A percentile compares a stretch with the other conserved stretches of the same genome.
Evolutionary conservation across 2,113 vertebrate genomes (phyloP).

Genomic region (Camarhynchus parvulus): DNA sequence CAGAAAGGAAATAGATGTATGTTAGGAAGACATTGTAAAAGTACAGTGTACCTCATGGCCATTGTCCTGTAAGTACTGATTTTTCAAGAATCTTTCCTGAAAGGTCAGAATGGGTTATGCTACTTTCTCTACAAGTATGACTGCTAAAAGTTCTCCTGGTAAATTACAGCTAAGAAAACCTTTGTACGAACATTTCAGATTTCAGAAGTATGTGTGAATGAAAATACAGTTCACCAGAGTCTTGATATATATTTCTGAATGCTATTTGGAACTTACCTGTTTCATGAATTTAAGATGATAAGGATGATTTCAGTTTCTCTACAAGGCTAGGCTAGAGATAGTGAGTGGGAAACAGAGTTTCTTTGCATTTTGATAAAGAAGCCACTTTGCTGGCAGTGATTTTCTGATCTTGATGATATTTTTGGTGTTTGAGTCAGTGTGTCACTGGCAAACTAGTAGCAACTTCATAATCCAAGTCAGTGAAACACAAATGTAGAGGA

Average conservation of each 20-base stretch:
- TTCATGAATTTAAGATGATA: neutral
- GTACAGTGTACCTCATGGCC: neutral
- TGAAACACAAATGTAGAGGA: neutral
- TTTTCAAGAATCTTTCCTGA: neutral
- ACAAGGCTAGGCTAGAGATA: neutral
- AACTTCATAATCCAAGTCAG: neutral
- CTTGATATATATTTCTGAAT: neutral
- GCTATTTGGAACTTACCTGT: neutral
- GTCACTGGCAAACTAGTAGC: neutral
- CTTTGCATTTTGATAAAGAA: neutral
- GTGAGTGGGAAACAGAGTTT: neutral
- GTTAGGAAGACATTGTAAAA: neutral
- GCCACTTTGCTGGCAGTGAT: neutral
- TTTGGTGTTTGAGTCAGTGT: neutral
- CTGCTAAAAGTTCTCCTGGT: neutral
- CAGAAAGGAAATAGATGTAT: neutral
- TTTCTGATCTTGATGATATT: neutral
- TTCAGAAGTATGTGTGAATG: neutral
- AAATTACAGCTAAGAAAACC: neutral
- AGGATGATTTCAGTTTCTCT: neutral
- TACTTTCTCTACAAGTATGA: neutral
- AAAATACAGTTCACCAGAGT: neutral
- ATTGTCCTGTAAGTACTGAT: neutral
- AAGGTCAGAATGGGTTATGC: neutral
- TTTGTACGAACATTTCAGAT: neutral